A percentile compares a stretch with the other conserved stretches of the same genome.
Conservation (phyloP, 2,888 invertebrate genomes). For the Archips crataeganus region DNA sequence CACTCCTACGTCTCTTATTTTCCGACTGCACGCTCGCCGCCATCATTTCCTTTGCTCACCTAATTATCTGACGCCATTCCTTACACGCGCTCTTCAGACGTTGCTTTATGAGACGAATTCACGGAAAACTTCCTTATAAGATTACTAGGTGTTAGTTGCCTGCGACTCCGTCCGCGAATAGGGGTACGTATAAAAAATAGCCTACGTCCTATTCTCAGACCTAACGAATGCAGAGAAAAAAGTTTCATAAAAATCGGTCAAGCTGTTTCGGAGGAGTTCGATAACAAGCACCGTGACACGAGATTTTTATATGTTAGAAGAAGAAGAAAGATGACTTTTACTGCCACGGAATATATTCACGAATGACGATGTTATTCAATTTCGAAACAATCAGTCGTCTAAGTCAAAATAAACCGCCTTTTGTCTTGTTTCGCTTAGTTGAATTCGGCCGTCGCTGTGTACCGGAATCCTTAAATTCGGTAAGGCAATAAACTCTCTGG, state of each 20-base stretch:
- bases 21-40: slow-evolving; percentile 12
- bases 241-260: no score
- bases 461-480: slow-evolving; percentile 25
- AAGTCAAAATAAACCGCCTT: background rate
- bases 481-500: slow-evolving; percentile 29
- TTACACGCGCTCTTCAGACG: slow-evolving; percentile 15
- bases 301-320: no score
- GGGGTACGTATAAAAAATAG: no score
- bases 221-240: no score
- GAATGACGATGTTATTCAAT: no score
- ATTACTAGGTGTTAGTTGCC: background rate
- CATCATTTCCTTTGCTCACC: slow-evolving; percentile 32
- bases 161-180: no score
- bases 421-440: background rate
- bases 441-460: slow-evolving; percentile 13
- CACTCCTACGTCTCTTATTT: slow-evolving; percentile 35
- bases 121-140: slow-evolving; percentile 8
- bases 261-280: no score
- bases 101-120: slow-evolving; percentile 18
- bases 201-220: no score
- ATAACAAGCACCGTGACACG: no score
- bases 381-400: background rate
- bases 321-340: background rate
- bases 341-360: background rate
- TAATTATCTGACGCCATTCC: slow-evolving; percentile 35